phyloP scores from a whole-genome alignment of 2,797 vertebrate species.

The Sebastes vulpes region DNA sequence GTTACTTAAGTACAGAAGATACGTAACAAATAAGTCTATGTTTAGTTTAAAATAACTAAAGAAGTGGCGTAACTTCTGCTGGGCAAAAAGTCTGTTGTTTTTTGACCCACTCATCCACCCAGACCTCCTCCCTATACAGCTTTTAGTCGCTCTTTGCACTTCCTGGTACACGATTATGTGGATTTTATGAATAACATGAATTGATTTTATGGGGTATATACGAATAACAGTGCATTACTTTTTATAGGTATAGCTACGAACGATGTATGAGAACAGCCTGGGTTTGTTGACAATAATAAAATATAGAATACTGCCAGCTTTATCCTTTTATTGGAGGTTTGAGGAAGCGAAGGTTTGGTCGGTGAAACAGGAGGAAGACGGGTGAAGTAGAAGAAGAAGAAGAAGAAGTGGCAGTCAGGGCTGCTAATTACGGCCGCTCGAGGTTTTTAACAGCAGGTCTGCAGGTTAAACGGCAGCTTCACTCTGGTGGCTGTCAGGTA shows the following conservation, averaged over 20 bases:
- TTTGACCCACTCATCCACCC: background rate
- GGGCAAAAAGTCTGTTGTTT: background rate
- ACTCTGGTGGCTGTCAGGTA: slow-evolving; percentile 50
- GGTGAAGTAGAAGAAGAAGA: background rate
- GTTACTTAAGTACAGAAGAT: background rate
- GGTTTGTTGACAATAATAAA: background rate
- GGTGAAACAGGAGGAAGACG: slow-evolving; percentile 1
- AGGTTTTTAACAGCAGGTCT: slow-evolving; percentile 61
- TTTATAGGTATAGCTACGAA: background rate
- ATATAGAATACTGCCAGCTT: background rate
- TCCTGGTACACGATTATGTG: background rate
- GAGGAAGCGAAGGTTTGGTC: background rate
- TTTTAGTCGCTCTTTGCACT: background rate
- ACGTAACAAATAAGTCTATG: background rate
- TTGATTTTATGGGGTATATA: background rate
- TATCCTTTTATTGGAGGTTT: slow-evolving; percentile 3
- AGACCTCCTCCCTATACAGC: accelerated
- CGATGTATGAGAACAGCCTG: background rate
- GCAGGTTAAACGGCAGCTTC: slow-evolving; percentile 63
- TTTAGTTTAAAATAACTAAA: background rate
- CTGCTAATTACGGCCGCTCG: slow-evolving; percentile 53
- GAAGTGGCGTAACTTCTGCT: background rate
- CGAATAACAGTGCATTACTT: background rate
- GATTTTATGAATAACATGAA: background rate
- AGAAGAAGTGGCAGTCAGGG: slow-evolving; percentile 14